These are phyloP conservation scores for Eupleurogrammus muticus DNA, from an alignment of 2,797 vertebrate species.

Conservation along the genomic window DNA sequence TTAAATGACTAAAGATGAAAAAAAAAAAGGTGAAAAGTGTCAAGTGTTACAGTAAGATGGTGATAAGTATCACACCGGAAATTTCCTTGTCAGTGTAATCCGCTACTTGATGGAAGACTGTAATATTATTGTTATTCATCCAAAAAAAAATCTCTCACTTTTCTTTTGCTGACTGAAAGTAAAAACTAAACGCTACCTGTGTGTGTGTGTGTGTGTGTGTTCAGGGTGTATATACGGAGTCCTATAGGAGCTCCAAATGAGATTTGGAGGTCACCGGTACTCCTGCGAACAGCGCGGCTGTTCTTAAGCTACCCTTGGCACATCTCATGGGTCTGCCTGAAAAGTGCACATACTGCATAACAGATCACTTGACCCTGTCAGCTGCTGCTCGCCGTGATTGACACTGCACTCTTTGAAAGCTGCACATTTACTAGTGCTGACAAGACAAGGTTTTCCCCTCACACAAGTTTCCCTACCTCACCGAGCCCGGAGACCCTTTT, in stretches of 20 bases:
- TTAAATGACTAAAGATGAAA: constrained; percentile 1
- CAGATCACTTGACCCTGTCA: constrained; percentile 74
- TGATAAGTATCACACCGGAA: neutral
- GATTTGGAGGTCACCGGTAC: constrained; percentile 60
- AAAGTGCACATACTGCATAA: constrained; percentile 76
- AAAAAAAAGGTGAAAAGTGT: constrained; percentile 9
- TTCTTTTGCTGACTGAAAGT: constrained; percentile 40
- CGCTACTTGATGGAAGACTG: constrained; percentile 16
- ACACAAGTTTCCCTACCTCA: constrained; percentile 46
- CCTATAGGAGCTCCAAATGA: constrained; percentile 40
- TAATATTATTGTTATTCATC: constrained; percentile 1
- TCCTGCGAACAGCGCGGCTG: constrained; percentile 45
- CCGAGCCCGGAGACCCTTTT: constrained; percentile 40
- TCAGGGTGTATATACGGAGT: constrained; percentile 33
- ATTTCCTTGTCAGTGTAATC: constrained; percentile 14
- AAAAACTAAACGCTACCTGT: constrained; percentile 30
- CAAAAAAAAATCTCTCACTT: constrained; percentile 1
- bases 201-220: constrained; percentile 9
- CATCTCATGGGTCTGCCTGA: constrained; percentile 56
- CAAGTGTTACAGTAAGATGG: constrained; percentile 1
- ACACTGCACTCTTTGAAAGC: constrained; percentile 65
- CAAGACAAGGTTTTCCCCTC: constrained; percentile 68
- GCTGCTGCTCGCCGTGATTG: constrained; percentile 68
- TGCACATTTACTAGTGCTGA: constrained; percentile 72
- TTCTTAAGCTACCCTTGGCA: constrained; percentile 58